Conservation (phyloP, 2,113 vertebrate species). For the Oxyruncus cristatus region DNA sequence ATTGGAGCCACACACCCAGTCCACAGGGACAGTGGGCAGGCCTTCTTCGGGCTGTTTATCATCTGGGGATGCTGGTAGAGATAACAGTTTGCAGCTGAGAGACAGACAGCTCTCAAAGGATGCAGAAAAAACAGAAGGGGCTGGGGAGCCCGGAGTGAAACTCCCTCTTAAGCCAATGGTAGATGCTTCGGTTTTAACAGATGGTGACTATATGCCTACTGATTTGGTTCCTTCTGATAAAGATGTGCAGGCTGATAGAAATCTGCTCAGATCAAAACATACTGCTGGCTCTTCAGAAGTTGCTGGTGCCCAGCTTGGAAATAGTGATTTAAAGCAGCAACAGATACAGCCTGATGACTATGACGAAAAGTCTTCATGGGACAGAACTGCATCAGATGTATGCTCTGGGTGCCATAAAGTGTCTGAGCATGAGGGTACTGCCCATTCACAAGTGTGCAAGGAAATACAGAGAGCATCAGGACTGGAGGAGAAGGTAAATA, state of each 20-base stretch:
- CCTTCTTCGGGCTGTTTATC: slow-evolving; percentile 42
- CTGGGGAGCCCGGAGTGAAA: background rate
- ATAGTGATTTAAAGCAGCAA: slow-evolving; percentile 60
- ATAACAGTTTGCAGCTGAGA: slow-evolving; percentile 48
- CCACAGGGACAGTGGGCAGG: slow-evolving; percentile 53
- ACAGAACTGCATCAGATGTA: slow-evolving; percentile 1
- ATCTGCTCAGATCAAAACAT: slow-evolving; percentile 44
- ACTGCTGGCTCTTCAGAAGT: slow-evolving; percentile 6
- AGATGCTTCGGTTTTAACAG: slow-evolving; percentile 46
- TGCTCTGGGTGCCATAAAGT: background rate
- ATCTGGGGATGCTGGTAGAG: slow-evolving; percentile 29
- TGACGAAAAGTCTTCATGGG: slow-evolving; percentile 2
- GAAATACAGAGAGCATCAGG: slow-evolving; percentile 60
- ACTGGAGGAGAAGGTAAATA: slow-evolving; percentile 55
- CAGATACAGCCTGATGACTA: slow-evolving; percentile 16
- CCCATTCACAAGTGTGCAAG: background rate
- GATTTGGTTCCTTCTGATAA: slow-evolving; percentile 21
- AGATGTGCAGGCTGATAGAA: slow-evolving; percentile 46
- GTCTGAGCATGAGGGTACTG: background rate
- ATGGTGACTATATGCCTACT: slow-evolving; percentile 29
- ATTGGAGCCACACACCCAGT: slow-evolving; percentile 59
- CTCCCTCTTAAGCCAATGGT: slow-evolving; percentile 25
- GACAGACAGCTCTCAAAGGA: slow-evolving; percentile 47
- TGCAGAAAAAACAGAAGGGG: slow-evolving; percentile 35
- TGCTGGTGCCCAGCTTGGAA: slow-evolving; percentile 11